Base-by-base conservation (phyloP, 2,113 vertebrate genomes). In the Reinhardtius hippoglossoides region DNA sequence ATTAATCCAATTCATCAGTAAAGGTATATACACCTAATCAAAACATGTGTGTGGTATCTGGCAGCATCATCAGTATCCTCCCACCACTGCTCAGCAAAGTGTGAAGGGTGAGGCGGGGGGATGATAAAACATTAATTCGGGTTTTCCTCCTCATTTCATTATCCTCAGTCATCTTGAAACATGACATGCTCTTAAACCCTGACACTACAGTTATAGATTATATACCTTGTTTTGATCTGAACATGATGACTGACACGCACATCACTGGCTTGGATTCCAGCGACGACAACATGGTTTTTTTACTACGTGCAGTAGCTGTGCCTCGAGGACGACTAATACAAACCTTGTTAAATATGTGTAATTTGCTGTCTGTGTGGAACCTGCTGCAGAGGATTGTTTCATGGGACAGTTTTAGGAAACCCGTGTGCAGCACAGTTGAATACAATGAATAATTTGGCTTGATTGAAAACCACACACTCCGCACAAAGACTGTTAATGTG, bases 1-100 rank as follows among this genome's bases (percentile, higher is more conserved):
- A 90, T 91, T 85, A 86, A 87, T 88, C 61, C 67, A 84, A 88
- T 90, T 82, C 80, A 89, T 90, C 79, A 81, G 66, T 5, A 82
- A 85, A 54, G 74, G 83, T 85, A 81, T 66, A 74, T 66, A 48
- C 23, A 26, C 26, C 74, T 78, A 73, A 87, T 91, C 77, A 82
- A 78, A 90, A 81, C 82, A 79, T 56, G 56, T 75, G 84, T 83
- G 84, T 68, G 9, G 4, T 74, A 77, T 91, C 85, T 81, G 76
- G 65, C 80, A 46, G 81, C 69, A 74, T 66, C 76, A 88, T 84
- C 80, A 67, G 81, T 70, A 78, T 74, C 84, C 54, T 66, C 67
- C 55, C 67, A 68, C 73, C 48, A 37, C 71, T 67, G 81, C 77
- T 83, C 76, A 78, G 72, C 71, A 73, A 21, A 59, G 82, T 84